Base-by-base conservation (phyloP, 2,113 vertebrate genomes). In the Microcebus murinus region DNA sequence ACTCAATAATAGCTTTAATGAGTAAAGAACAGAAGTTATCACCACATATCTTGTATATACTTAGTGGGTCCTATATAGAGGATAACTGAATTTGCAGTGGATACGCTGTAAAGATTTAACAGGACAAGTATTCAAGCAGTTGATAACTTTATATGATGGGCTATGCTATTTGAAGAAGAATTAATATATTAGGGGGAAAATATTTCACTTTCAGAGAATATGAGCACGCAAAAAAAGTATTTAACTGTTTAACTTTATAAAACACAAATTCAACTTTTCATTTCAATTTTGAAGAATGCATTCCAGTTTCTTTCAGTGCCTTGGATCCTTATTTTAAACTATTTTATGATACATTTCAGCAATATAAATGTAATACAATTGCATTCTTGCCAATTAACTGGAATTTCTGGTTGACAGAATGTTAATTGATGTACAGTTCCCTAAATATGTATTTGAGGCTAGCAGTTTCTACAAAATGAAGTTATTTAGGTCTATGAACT, bases 371-470 rank as follows among this genome's bases (percentile, higher is more conserved):
- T 20, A 77, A 61, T 34, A 48, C 36, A 88, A 84, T 52, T 63
- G 4, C 12, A 68, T 94, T 93, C 15, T 87, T 91, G 11, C 6
- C 39, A 86, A 80, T 83, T 86, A 95, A 70, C 63, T 50, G 18
- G 80, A 42, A 92, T 92, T 82, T 88, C 92, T 74, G 9, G 50
- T 34, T 92, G 71, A 87, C 45, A 96, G 52, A 92, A 77, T 84
- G 45, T 77, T 48, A 67, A 45, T 18, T 90, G 36, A 80, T 34
- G 87, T 2, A 81, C 3, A 85, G 6, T 36, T 50, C 9, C 73
- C 84, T 88, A n/a, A 34, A 80, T 94, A 65, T 25, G 3, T 45
- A 88, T 79, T 93, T 94, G 48, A 14, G 5, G 4, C 5, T 27
- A 93, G 52, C 2, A 45, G 10, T 89, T 88, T 83, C 25, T 83